A percentile compares a stretch with the other conserved stretches of the same genome.
phyloP scores from a whole-genome alignment of 2,888 invertebrate species.

The Oscheius sp. region DNA sequence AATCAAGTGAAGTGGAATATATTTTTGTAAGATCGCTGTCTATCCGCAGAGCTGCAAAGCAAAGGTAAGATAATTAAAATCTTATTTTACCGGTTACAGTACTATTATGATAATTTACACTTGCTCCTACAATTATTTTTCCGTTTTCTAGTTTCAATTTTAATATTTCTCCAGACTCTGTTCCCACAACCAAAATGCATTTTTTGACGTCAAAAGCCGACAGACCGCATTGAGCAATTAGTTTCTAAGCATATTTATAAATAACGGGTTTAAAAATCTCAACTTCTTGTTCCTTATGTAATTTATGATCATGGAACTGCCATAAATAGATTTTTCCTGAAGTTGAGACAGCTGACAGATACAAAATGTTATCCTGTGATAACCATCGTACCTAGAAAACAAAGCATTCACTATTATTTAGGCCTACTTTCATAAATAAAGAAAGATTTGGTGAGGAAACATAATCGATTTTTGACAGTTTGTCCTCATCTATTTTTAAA shows the following conservation, averaged over 20 bases:
- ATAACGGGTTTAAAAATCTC: background rate
- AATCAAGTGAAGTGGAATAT: conserved; percentile 23
- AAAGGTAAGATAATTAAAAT: no score
- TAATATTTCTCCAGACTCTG: conserved; percentile 18
- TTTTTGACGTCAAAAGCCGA: conserved; percentile 1
- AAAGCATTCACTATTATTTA: background rate
- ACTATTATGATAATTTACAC: conserved; percentile 19
- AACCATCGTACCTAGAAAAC: conserved; percentile 8
- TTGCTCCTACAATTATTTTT: background rate
- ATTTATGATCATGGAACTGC: background rate
- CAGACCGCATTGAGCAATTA: conserved; percentile 4
- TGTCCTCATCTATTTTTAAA: background rate
- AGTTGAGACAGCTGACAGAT: conserved; percentile 6
- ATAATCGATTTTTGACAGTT: background rate
- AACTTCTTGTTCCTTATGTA: background rate
- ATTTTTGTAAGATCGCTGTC: no score
- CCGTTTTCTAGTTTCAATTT: background rate
- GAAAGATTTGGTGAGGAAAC: conserved; percentile 13
- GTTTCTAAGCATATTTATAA: background rate
- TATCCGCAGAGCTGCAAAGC: no score
- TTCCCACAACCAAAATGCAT: background rate
- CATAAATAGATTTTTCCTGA: conserved; percentile 6
- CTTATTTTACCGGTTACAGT: conserved; percentile 27
- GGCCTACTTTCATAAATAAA: conserved; percentile 18
- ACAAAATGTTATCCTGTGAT: background rate